Percentiles rank a stretch among this genome's conserved stretches.
phyloP scores from a whole-genome alignment of 2,797 vertebrate genomes.

The Microhierax caerulescens region DNA sequence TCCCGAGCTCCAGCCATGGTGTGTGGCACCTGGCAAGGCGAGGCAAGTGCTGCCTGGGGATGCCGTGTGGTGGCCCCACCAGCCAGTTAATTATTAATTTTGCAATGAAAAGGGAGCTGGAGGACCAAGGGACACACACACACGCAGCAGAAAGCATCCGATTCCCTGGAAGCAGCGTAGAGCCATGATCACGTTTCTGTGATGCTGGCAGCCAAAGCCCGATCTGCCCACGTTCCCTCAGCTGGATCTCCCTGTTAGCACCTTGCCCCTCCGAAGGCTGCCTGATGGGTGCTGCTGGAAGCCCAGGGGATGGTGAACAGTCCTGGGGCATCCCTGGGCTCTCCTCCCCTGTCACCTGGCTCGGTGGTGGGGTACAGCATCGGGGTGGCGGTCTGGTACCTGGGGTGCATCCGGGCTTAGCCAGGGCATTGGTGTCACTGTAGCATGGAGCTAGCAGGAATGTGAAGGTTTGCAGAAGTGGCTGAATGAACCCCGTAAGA shows the following conservation, averaged over 20 bases:
- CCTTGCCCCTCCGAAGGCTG: accelerated
- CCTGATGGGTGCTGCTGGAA: background rate
- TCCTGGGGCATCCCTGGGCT: background rate
- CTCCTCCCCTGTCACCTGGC: background rate
- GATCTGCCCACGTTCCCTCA: background rate
- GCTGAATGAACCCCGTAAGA: accelerated
- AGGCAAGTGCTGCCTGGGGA: background rate
- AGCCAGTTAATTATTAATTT: background rate
- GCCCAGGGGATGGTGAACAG: accelerated
- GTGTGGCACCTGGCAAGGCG: background rate
- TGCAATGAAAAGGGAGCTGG: background rate
- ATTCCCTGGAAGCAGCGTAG: background rate
- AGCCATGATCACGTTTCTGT: background rate
- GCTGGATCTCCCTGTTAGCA: background rate
- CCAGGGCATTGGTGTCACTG: accelerated
- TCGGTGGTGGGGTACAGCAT: accelerated
- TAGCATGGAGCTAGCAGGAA: accelerated
- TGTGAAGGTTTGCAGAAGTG: accelerated
- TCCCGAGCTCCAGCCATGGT: accelerated
- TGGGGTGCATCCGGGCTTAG: accelerated
- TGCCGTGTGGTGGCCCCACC: accelerated
- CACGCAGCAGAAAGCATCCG: background rate
- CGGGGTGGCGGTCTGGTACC: background rate
- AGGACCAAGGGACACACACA: background rate
- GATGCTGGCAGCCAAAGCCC: background rate